Conservation (phyloP, 2,113 vertebrate genomes). For the Aphelocoma coerulescens region DNA sequence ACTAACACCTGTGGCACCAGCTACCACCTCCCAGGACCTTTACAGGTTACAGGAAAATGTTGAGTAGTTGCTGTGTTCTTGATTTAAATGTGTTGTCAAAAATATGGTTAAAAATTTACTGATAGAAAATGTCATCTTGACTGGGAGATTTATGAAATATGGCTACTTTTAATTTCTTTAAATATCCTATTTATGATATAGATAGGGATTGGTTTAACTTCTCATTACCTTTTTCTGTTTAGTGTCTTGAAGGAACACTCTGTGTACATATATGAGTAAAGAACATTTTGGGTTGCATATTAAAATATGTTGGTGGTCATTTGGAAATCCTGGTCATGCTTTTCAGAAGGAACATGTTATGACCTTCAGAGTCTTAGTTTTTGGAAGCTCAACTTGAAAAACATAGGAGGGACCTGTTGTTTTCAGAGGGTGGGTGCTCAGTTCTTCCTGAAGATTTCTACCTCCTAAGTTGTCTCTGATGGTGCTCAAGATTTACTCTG, state of each 20-base stretch:
- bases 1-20: conserved; percentile 25
- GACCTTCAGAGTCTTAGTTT: not conserved
- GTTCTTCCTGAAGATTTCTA: not conserved
- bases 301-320: not conserved
- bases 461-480: not conserved
- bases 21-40: not conserved
- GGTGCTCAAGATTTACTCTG: not conserved
- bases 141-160: not conserved
- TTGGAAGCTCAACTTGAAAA: not conserved
- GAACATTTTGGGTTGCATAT: not conserved
- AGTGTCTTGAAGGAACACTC: not conserved
- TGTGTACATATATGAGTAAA: not conserved
- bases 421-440: not conserved
- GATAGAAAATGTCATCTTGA: not conserved
- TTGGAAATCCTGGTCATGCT: not conserved
- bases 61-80: not conserved
- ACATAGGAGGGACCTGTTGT: not conserved
- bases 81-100: not conserved
- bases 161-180: not conserved
- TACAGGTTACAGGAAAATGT: not conserved
- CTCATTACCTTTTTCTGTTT: not conserved
- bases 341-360: not conserved
- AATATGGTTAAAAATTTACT: not conserved
- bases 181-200: not conserved
- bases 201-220: not conserved